These are phyloP conservation scores for Babylonia areolata DNA, from an alignment of 1,140 invertebrate genomes.

Conservation along the genomic window DNA sequence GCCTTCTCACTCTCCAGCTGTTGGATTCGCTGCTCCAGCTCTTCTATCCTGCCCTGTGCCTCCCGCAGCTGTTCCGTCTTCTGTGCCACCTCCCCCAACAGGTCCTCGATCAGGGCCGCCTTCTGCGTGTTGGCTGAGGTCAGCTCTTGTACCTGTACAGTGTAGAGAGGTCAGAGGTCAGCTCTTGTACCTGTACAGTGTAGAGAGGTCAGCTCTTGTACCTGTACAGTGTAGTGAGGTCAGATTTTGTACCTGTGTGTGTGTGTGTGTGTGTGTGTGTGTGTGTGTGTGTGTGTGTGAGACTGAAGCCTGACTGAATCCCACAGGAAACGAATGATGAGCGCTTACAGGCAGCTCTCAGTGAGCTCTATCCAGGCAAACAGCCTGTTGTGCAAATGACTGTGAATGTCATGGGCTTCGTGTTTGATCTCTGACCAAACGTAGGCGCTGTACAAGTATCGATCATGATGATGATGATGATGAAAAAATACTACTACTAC, in stretches of 20 bases:
- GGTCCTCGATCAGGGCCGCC: conserved; percentile 25
- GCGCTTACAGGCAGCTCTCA: no score
- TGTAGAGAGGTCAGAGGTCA: neutral
- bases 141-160: conserved; percentile 18
- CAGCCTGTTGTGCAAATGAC: no score
- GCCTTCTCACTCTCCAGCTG: conserved; percentile 10
- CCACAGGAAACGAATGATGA: no score
- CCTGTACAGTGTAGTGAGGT: neutral
- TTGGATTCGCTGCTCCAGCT: conserved; percentile 23
- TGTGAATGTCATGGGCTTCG: no score
- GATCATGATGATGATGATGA: no score
- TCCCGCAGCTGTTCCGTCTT: conserved; percentile 23
- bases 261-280: neutral
- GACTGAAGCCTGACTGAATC: no score
- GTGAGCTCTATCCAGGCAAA: no score
- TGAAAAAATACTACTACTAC: no score
- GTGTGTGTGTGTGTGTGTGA: neutral
- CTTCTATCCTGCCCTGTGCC: conserved; percentile 10
- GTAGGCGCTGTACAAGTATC: no score
- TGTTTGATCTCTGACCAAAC: no score
- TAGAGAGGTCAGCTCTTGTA: neutral
- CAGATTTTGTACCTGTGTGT: neutral
- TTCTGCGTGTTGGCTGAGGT: conserved; percentile 27
- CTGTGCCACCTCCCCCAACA: conserved; percentile 23
- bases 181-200: neutral